Evolutionary conservation across 2,888 invertebrate species (phyloP), one percentile per base, ranked within the genome.

Genomic region (Lasioglossum oenotherae): DNA sequence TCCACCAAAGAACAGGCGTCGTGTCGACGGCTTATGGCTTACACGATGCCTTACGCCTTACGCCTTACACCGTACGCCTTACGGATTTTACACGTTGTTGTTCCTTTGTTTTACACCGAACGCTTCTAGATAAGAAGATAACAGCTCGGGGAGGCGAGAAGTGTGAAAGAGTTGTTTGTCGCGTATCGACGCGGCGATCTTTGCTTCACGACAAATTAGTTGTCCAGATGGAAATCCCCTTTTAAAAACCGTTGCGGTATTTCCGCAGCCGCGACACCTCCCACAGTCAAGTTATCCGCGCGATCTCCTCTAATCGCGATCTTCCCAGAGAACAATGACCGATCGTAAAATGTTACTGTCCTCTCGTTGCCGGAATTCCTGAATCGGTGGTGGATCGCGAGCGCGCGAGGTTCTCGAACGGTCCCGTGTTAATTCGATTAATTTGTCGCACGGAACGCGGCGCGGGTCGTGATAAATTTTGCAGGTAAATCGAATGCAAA

Each of bases 401-500:
- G 16, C 1, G 27, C 60, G 0, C 46, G 35, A n/a, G 53, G 57
- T 73, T 73, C 81, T 80, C 77, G 78, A 73, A 76, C 74, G 80
- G 72, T 44, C 75, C 78, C 76, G 72, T 87, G 31, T 91, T 89
- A 90, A 91, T 87, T 88, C 80, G 88, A 90, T 87, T 85, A 88
- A 90, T 90, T 88, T 85, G 87, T 84, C n/a, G 84, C 71, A 23
- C 69, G 79, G 38, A 53, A 72, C 80, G 31, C 57, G 44, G 44
- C n/a, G 44, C 14, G 74, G 78, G 73, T 82, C 81, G 87, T 84
- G 91, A 89, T 91, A 89, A 90, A 92, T 92, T 87, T 88, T 80
- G 85, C 87, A 57, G 85, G 90, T 84, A 92, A 93, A 92, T 93
- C 91, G 92, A 92, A 93, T 93, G 93, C 91, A 93, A 93, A 93